Base-by-base conservation (phyloP, 2,113 vertebrate genomes). In the Onychostoma macrolepis region DNA sequence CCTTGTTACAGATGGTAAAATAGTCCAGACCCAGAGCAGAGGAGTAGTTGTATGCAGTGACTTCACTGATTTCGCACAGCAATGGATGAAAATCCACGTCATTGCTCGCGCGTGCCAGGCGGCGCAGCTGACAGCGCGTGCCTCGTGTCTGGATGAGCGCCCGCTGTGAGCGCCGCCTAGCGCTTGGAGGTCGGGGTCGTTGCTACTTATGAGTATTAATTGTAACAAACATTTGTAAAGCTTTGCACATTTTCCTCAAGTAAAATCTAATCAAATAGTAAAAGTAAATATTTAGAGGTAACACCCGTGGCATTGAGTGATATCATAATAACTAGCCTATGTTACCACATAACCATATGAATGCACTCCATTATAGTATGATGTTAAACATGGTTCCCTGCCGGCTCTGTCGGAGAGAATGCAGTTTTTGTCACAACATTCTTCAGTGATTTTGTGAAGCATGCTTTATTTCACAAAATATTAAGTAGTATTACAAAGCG, bases 31-130 rank as follows among this genome's bases (percentile, higher is more conserved):
- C 4, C 48, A 28, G 26, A 63, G 78, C 79, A 74, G 58, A 80
- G 15, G 3, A 28, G 81, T 76, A 82, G 87, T 76, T 80, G 58
- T 50, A 41, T 36, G 83, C 86, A 85, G 84, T 41, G 65, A 63
- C 36, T 38, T 53, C 30, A 43, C 19, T 45, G 17, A 41, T 71
- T 81, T 65, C 63, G 3, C 41, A 61, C 30, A 5, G 79, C 41
- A 43, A 33, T 91, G 56, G 94, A 92, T 93, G 94, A 89, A 95
- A 91, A 90, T 95, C 94, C 95, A 96, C 95, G 95, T 96, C 94
- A 96, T 91, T 92, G 89, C 89, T 90, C 92, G 71, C 90, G 75
- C 4, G 19, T 85, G 38, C 10, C 36, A 33, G 19, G 65, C 28
- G 17, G 33, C 58, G 50, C 85, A 76, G 88, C 56, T 87, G 85